phyloP scores from a whole-genome alignment of 2,797 vertebrate genomes.

The Bucorvus abyssinicus region DNA sequence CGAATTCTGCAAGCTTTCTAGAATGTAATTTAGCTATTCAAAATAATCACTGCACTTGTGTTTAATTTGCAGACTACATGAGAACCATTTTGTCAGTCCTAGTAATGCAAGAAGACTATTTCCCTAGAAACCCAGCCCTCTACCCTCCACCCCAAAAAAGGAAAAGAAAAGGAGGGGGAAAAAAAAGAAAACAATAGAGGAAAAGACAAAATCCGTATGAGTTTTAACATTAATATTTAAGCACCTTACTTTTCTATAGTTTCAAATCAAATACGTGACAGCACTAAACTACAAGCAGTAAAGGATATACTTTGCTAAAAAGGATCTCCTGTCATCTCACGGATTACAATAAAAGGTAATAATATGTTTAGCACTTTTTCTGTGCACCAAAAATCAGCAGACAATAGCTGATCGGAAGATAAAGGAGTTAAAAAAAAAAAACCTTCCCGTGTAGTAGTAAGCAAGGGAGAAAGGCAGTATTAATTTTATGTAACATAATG shows the following conservation, averaged over 20 bases:
- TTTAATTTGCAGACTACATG: slow-evolving; percentile 84
- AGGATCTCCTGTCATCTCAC: slow-evolving; percentile 79
- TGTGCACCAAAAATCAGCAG: slow-evolving; percentile 69
- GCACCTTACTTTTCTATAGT: slow-evolving; percentile 77
- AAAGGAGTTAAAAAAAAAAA: slow-evolving; percentile 73
- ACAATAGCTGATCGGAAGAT: slow-evolving; percentile 82
- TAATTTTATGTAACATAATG: slow-evolving; percentile 89
- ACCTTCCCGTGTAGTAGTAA: slow-evolving; percentile 72
- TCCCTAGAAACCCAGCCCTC: slow-evolving; percentile 70
- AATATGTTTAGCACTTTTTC: slow-evolving; percentile 81
- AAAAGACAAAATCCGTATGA: slow-evolving; percentile 72
- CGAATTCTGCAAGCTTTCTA: slow-evolving; percentile 90
- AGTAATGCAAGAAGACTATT: slow-evolving; percentile 80
- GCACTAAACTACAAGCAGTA: slow-evolving; percentile 76
- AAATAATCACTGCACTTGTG: slow-evolving; percentile 87
- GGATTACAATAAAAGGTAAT: slow-evolving; percentile 80
- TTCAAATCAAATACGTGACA: slow-evolving; percentile 80
- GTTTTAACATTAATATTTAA: slow-evolving; percentile 77
- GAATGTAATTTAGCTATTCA: slow-evolving; percentile 92
- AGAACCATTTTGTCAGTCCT: slow-evolving; percentile 83
- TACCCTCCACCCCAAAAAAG: slow-evolving; percentile 56
- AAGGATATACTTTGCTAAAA: slow-evolving; percentile 80
- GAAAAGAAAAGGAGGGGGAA: background rate
- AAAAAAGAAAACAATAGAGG: slow-evolving; percentile 40
- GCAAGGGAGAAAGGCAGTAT: slow-evolving; percentile 84